Conservation (phyloP, 2,113 vertebrate genomes). For the Poicephalus meyeri region DNA sequence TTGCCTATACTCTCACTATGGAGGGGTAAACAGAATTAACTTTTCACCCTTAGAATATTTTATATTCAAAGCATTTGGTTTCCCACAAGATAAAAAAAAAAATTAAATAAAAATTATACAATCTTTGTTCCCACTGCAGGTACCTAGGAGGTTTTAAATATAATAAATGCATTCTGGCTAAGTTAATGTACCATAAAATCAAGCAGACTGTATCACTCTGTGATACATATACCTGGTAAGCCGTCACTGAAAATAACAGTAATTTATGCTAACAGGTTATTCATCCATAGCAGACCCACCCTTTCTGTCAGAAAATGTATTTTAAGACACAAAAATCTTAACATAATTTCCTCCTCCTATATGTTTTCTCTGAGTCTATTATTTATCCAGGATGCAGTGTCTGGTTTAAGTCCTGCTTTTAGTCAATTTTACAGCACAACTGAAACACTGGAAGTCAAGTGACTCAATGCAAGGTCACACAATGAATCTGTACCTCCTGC, state of each 20-base stretch:
- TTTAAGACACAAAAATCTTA: conserved; percentile 21
- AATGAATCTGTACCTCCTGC: background rate
- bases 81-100: conserved; percentile 36
- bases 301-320: conserved; percentile 22
- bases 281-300: conserved; percentile 9
- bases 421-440: conserved; percentile 35
- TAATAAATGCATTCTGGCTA: conserved; percentile 62
- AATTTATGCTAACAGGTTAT: conserved; percentile 52
- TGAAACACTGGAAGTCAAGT: conserved; percentile 37
- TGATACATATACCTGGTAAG: conserved; percentile 22
- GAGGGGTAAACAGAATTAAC: conserved; percentile 27
- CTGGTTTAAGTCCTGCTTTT: conserved; percentile 37
- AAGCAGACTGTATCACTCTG: conserved; percentile 44
- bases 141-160: conserved; percentile 59
- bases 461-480: conserved; percentile 56
- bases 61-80: conserved; percentile 43
- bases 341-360: background rate
- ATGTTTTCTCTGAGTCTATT: background rate
- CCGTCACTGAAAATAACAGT: conserved; percentile 45
- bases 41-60: conserved; percentile 49
- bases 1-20: background rate
- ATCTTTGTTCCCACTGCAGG: conserved; percentile 53
- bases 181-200: conserved; percentile 67
- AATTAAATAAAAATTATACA: conserved; percentile 45
- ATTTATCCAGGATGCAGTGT: conserved; percentile 21